Evolutionary conservation across 2,888 invertebrate genomes (phyloP).

Genomic region (Leptinotarsa rubiginosa): DNA sequence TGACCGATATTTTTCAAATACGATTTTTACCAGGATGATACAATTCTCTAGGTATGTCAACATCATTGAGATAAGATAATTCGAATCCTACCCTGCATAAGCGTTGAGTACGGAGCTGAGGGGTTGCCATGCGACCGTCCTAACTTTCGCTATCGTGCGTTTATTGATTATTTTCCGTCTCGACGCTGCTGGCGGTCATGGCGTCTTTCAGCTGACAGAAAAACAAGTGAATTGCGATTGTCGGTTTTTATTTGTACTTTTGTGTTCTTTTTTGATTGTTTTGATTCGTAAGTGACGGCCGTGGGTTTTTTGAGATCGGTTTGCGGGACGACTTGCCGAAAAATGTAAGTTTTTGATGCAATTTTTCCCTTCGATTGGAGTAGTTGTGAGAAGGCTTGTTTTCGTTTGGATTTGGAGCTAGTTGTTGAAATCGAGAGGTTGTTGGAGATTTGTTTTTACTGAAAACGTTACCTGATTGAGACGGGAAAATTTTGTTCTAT

Average conservation of each 20-base stretch:
- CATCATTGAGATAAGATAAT: neutral
- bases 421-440: neutral
- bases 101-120: conserved; percentile 50
- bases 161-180: conserved; percentile 68
- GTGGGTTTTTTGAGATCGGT: conserved; percentile 26
- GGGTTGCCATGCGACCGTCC: conserved; percentile 63
- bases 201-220: conserved; percentile 67
- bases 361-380: neutral
- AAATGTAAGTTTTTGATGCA: conserved; percentile 19
- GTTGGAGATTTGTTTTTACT: neutral
- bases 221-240: conserved; percentile 56
- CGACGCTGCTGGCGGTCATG: conserved; percentile 62
- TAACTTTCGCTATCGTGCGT: conserved; percentile 66
- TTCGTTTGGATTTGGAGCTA: neutral
- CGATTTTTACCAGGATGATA: too few relatives aligned
- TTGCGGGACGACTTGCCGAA: conserved; percentile 23
- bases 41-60: too few relatives aligned
- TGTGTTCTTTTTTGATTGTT: conserved; percentile 54
- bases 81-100: conserved; percentile 42
- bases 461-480: too few relatives aligned
- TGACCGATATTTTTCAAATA: too few relatives aligned
- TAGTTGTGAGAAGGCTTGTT: neutral
- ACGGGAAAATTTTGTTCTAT: too few relatives aligned
- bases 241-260: conserved; percentile 56
- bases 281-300: conserved; percentile 39